phyloP scores from a whole-genome alignment of 2,888 invertebrate species.

The Anoplius nigerrimus region DNA sequence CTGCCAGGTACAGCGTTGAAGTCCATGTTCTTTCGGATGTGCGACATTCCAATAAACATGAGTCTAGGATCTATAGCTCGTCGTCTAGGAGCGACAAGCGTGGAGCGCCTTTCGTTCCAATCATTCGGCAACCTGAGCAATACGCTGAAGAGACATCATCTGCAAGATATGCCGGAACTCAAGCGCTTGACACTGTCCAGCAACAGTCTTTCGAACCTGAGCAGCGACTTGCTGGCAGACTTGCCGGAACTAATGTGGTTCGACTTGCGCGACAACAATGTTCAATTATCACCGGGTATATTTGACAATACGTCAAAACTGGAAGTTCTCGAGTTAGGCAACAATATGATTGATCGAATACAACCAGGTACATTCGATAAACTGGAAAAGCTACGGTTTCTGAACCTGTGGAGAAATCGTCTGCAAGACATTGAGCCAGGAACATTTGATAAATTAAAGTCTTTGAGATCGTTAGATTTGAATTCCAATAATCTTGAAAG shows the following conservation, averaged over 20 bases:
- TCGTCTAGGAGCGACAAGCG: slow-evolving; percentile 44
- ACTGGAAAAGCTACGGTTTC: slow-evolving; percentile 76
- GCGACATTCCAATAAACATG: slow-evolving; percentile 48
- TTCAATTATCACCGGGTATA: slow-evolving; percentile 35
- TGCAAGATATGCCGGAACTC: slow-evolving; percentile 77
- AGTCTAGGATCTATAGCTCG: slow-evolving; percentile 50
- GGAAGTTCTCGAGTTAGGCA: slow-evolving; percentile 80
- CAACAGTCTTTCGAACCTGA: slow-evolving; percentile 80
- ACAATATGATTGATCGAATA: slow-evolving; percentile 81
- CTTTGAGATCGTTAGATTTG: slow-evolving; percentile 82
- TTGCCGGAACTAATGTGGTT: slow-evolving; percentile 80
- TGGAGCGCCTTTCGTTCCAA: slow-evolving; percentile 48
- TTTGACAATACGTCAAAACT: slow-evolving; percentile 70
- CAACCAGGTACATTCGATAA: slow-evolving; percentile 80
- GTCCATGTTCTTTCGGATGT: slow-evolving; percentile 47
- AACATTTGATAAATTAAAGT: slow-evolving; percentile 80
- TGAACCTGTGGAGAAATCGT: slow-evolving; percentile 84
- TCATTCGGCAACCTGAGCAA: slow-evolving; percentile 47
- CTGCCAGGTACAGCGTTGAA: slow-evolving; percentile 3
- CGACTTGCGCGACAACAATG: slow-evolving; percentile 79
- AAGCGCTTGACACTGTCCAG: slow-evolving; percentile 79
- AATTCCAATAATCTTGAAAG: slow-evolving; percentile 80
- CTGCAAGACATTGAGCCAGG: slow-evolving; percentile 80
- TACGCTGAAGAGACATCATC: slow-evolving; percentile 77
- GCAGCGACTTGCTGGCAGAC: slow-evolving; percentile 80